phyloP scores from a whole-genome alignment of 2,113 vertebrate species.

The Muntiacus reevesi region DNA sequence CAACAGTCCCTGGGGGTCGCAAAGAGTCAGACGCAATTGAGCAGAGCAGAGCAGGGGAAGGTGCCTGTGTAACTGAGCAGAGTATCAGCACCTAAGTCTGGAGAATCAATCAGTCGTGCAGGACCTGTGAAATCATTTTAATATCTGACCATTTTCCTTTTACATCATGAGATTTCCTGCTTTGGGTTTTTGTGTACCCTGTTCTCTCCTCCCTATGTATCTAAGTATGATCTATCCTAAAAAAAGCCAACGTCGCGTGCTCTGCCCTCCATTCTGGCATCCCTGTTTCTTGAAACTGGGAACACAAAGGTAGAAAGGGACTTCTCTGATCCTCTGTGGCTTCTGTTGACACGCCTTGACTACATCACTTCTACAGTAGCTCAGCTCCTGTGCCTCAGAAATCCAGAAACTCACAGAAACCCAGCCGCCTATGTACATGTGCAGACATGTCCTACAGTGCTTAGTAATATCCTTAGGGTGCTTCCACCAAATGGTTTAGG shows the following conservation, averaged over 20 bases:
- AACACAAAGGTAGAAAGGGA: not conserved
- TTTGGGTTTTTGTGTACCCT: not conserved
- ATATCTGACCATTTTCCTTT: not conserved
- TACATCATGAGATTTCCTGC: not conserved
- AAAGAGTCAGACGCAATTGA: not conserved
- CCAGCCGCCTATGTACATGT: not conserved
- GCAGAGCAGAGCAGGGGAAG: not conserved
- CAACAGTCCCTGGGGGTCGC: fast-evolving
- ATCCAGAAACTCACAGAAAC: not conserved
- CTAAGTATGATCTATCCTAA: not conserved
- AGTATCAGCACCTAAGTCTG: not conserved
- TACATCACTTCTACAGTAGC: not conserved
- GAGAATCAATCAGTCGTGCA: not conserved
- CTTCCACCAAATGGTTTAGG: not conserved
- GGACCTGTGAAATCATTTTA: not conserved
- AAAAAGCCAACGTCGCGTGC: not conserved
- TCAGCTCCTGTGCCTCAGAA: not conserved
- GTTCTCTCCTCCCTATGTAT: not conserved
- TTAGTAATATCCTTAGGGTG: not conserved
- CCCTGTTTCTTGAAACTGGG: not conserved
- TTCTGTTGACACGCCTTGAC: not conserved
- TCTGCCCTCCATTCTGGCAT: not conserved
- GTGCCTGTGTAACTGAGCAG: not conserved
- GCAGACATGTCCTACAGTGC: not conserved
- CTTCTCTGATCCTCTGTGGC: not conserved